Evolutionary conservation across 2,113 vertebrate species (phyloP), one percentile per base, ranked within the genome.

Genomic region (Seriola dumerili): DNA sequence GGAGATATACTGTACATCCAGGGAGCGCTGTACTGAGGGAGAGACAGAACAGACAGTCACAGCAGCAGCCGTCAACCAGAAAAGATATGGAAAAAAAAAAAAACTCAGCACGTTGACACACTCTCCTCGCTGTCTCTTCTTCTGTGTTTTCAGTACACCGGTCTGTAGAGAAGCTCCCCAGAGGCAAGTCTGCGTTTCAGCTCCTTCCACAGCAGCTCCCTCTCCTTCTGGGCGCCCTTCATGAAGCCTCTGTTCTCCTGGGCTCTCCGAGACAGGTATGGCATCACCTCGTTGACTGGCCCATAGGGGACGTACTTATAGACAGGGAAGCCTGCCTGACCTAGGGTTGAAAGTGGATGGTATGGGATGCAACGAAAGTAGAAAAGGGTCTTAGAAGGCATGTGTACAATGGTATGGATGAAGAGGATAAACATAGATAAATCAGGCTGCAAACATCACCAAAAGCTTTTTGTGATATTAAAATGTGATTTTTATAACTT

Each of bases 261-360:
- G 13, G 97, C 97, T 0, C 97, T 91, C n/a, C 97, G 96, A 8
- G 97, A 97, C 92, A 99, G 94, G 95, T 98, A 99, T 0, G 98
- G 97, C 85, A 99, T 96, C 73, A 99, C 97, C 87, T 99, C 96
- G 0, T 94, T 94, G 92, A 99, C 96, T 0, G 97, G 96, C 2
- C 98, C 97, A 0, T 97, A 99, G 0, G 98, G 97, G 23, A 99
- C 96, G 0, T 99, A 99, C 92, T 99, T 99, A 91, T 97, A 99
- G 67, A 97, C 97, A 0, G 97, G 96, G 85, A 97, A 99, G 8
- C 97, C 97, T 0, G 97, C 97, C 88, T 97, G 97, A 54, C 96
- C 97, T 99, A 92, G 10, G 65, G 57, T 14, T 11, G 34, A 29
- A 34, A 29, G 5, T 5, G 38, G 61, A 64, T 23, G 40, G 21